Base-by-base conservation (phyloP, 37 sponge, comb jelly and placozoan genomes). In the Halisarca cf. caerulea region DNA sequence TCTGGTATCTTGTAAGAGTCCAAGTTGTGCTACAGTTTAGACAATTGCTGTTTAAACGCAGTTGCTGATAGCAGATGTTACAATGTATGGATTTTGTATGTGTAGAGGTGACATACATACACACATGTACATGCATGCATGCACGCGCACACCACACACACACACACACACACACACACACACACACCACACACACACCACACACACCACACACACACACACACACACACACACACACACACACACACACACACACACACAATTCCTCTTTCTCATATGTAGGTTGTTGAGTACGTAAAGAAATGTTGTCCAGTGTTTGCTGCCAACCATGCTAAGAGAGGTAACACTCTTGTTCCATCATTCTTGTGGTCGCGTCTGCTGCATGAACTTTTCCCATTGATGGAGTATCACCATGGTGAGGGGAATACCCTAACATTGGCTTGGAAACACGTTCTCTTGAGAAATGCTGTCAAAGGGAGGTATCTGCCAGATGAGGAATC, bases 331-430 rank as follows among this genome's bases (percentile, higher is more conserved):
- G 64, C 6, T 6, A 47, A 47, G 11, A 6, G 51, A 47, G 11
- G 11, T 15, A 28, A 8, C 15, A 20, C 64, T 20, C 45, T 74
- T 11, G 36, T 89, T 7, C 90, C 93, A 15, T 71, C 87, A 6
- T 34, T 87, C 27, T 44, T 84, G 58, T 89, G 90, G 89, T 80
- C 93, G 25, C 84, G 80, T 58, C 58, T 92, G 34, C 79, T 82
- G 44, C 90, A 86, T n/a, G 23, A 27, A 4, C 57, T 83, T 18
- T 70, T 89, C 23, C 23, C n/a, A 2, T 66, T 77, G 28, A 41
- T 89, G 45, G 81, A 83, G 38, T 70, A 68, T 9, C 23, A 81
- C 27, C 39, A 66, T 23, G 87, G 84, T 35, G 74, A 59, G 40
- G 90, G 89, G 21, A 69, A 69, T 27, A 21, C 40, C 11, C 81